Evolutionary conservation across 2,113 vertebrate genomes (phyloP).

Genomic region (Colaptes auratus): DNA sequence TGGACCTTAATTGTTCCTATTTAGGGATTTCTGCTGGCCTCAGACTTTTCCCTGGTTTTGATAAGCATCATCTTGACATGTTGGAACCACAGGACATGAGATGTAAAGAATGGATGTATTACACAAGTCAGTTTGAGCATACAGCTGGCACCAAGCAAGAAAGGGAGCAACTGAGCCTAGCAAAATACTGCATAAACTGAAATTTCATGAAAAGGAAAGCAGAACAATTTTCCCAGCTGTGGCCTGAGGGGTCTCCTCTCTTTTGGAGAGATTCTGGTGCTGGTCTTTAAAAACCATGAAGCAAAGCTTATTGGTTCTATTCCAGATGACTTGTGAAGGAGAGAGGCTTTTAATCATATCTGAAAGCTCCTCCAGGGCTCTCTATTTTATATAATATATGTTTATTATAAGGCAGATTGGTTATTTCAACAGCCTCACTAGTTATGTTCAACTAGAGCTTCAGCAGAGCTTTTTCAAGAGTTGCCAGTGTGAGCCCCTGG

Average conservation of each 20-base stretch:
- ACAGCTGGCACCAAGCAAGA: neutral
- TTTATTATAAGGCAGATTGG: neutral
- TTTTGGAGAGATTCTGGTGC: neutral
- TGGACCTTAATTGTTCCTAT: neutral
- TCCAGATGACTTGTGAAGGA: constrained; percentile 1
- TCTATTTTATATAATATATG: neutral
- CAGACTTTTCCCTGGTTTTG: neutral
- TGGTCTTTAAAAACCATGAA: constrained; percentile 24
- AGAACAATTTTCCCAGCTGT: constrained; percentile 15
- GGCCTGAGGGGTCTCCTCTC: neutral
- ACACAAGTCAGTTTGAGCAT: neutral
- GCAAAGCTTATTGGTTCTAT: constrained; percentile 28
- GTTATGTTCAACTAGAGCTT: neutral
- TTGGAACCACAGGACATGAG: neutral
- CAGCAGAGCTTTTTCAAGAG: neutral
- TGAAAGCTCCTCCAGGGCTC: neutral
- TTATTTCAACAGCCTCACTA: neutral
- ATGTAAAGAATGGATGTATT: neutral
- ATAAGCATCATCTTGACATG: neutral
- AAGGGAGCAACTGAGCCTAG: neutral
- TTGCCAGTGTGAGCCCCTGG: neutral
- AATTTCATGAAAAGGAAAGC: neutral
- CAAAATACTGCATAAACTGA: neutral
- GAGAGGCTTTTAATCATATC: neutral
- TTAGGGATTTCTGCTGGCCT: neutral